These are phyloP conservation scores for Phalacrocorax aristotelis DNA, from an alignment of 2,113 vertebrate species.

Conservation along the genomic window DNA sequence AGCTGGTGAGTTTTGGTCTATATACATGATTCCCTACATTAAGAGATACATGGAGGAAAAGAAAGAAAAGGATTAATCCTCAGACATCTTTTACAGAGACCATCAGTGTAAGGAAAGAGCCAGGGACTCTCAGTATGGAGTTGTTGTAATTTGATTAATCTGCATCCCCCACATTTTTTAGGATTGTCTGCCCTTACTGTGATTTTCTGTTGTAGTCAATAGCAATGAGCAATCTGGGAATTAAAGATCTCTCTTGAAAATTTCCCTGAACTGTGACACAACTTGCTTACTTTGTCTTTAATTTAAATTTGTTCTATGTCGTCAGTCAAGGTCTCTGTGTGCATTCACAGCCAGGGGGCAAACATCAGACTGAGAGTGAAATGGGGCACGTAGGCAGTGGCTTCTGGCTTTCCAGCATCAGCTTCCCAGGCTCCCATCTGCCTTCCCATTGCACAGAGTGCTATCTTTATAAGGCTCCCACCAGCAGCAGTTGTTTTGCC, in stretches of 20 bases:
- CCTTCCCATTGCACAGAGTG: neutral
- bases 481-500: neutral
- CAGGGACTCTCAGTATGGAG: neutral
- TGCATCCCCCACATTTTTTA: neutral
- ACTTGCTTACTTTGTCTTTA: neutral
- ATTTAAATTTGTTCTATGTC: neutral
- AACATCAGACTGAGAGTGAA: neutral
- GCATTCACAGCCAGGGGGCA: neutral
- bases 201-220: neutral
- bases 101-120: neutral
- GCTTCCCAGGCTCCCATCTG: neutral
- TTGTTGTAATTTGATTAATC: neutral
- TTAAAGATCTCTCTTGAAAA: neutral
- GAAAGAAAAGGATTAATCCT: neutral
- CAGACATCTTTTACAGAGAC: neutral
- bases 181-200: neutral
- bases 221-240: neutral
- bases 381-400: neutral
- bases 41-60: neutral
- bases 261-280: neutral
- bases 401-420: neutral
- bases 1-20: neutral
- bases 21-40: neutral
- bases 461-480: neutral
- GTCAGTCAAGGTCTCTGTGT: neutral